A percentile compares a stretch with the other conserved stretches of the same genome.
phyloP scores from a whole-genome alignment of 2,113 vertebrate genomes.

The Halichoerus grypus region DNA sequence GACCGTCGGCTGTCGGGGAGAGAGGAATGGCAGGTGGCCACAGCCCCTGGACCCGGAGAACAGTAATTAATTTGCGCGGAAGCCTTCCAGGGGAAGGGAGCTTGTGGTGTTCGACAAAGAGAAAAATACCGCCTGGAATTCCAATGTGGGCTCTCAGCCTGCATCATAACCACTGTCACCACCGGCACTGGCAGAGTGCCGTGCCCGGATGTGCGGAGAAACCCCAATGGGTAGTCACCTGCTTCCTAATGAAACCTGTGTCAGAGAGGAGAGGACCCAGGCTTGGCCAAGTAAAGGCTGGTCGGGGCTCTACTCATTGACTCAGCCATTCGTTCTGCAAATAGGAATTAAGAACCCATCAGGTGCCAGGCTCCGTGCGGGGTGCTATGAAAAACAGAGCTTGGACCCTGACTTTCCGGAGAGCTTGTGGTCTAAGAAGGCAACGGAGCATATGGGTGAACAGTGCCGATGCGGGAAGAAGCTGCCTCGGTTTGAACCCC shows the following conservation, averaged over 20 bases:
- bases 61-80: slow-evolving; percentile 80
- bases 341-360: neutral
- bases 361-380: neutral
- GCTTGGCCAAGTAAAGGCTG: neutral
- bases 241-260: neutral
- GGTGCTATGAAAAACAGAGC: neutral
- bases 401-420: neutral
- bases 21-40: slow-evolving; percentile 64
- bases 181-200: neutral
- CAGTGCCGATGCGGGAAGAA: neutral
- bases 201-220: neutral
- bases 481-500: neutral
- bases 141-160: neutral
- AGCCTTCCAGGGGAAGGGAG: slow-evolving; percentile 69
- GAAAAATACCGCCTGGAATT: slow-evolving; percentile 18
- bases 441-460: neutral
- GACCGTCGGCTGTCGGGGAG: neutral
- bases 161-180: neutral
- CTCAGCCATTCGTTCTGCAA: neutral
- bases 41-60: slow-evolving; percentile 42
- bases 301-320: accelerated
- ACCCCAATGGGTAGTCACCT: neutral
- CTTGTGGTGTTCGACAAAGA: neutral
- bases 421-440: neutral
- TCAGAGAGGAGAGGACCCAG: too few species aligned